Base-by-base conservation (phyloP, 37 sponge, comb jelly and placozoan species). In the Hexactinellida sp. region DNA sequence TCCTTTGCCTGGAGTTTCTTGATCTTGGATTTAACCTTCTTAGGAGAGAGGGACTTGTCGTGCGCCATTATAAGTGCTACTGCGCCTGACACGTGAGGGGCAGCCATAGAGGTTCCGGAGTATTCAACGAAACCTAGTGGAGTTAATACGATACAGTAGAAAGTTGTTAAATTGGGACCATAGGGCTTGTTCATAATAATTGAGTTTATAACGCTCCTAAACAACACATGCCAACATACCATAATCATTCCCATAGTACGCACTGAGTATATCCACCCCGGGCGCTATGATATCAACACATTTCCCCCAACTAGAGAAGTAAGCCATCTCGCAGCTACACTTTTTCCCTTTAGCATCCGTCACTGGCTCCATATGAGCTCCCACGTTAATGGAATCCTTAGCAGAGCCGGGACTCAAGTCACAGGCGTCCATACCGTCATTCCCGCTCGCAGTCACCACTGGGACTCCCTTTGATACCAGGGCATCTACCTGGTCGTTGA, bases 271-370 rank as follows among this genome's bases (percentile, higher is more conserved):
- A n/a, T 63, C 76, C 30, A 10, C 30, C 5, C 76, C 93, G n/a
- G 93, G 93, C 0, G 83, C 93, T 84, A 89, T 55, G 51, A 93
- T 88, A 35, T 93, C 88, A 32, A 88, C 90, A 54, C 93, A 93
- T 28, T 37, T 84, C 24, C 93, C 93, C 51, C 85, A 93, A 88
- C 86, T 93, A n/a, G 90, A 89, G 85, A 90, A 93, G 37, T 23
- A 87, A 0, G 87, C 88, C 30, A 85, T 63, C 13, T 7, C 19
- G 28, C 13, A 21, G 19, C 3, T 7, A n/a, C 76, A 63, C 47
- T 41, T 5, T 16, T 13, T 13, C 5, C 47, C 13, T 16, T 41
- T 41, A 13, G 10, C 13, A 19, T 16, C 52, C 9, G 52, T 9
- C 13, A 47, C 16, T 25, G 76, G 76, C 30, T 63, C 76, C 3